phyloP scores from a whole-genome alignment of 1,140 invertebrate species.

The Caenorhabditis inopinata region DNA sequence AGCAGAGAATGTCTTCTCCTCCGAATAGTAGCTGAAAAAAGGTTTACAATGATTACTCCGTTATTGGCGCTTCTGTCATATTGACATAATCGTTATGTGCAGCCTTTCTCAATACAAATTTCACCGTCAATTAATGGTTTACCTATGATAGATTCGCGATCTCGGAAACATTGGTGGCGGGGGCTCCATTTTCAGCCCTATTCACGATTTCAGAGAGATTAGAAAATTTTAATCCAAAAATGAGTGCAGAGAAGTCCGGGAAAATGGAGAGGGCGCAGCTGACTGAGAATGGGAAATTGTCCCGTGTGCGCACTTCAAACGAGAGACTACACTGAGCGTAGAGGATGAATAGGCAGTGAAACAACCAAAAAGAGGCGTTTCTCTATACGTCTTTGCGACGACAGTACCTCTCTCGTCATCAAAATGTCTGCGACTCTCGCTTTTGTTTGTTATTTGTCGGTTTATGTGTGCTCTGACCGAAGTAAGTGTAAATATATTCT shows the following conservation, averaged over 20 bases:
- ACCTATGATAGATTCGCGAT: slow-evolving; percentile 43
- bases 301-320: slow-evolving; percentile 27
- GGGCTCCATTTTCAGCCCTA: slow-evolving; percentile 35
- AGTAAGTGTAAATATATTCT: slow-evolving; percentile 20
- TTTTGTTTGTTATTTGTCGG: neutral
- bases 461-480: slow-evolving; percentile 20
- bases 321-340: neutral
- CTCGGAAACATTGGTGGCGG: slow-evolving; percentile 36
- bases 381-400: neutral
- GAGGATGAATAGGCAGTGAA: neutral
- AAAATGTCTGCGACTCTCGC: neutral
- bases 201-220: neutral
- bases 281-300: slow-evolving; percentile 30
- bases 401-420: neutral
- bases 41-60: too few relatives aligned
- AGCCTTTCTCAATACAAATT: too few relatives aligned
- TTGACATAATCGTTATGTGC: too few relatives aligned
- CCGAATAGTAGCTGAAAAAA: slow-evolving; percentile 52
- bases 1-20: slow-evolving; percentile 48
- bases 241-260: neutral
- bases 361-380: slow-evolving; percentile 18
- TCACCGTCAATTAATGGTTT: too few relatives aligned
- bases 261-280: neutral
- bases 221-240: neutral
- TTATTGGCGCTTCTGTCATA: too few relatives aligned